Evolutionary conservation across 2,113 vertebrate genomes (phyloP).

Genomic region (Carollia perspicillata): DNA sequence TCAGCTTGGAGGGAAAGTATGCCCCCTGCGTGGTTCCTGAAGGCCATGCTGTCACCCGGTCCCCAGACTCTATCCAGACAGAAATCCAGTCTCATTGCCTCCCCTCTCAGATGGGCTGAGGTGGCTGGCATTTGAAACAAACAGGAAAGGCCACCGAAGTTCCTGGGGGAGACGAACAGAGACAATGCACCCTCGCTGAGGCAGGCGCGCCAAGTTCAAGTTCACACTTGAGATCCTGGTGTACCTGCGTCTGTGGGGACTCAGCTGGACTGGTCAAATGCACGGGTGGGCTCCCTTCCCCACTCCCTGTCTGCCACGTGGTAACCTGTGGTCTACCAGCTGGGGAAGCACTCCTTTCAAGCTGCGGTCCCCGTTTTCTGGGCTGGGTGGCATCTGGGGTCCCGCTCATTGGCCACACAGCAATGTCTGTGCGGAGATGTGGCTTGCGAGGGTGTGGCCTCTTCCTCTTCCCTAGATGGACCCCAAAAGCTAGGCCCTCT

Average conservation of each 20-base stretch:
- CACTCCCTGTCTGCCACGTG: not conserved
- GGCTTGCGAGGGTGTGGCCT: not conserved
- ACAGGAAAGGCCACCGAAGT: slow-evolving; percentile 27
- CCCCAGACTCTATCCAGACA: not conserved
- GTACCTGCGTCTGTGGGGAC: not conserved
- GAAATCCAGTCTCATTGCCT: not conserved
- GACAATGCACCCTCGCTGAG: not conserved
- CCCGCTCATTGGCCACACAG: not conserved
- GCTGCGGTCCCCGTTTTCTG: not conserved
- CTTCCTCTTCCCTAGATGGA: not conserved
- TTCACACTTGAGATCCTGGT: not conserved
- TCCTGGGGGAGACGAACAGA: slow-evolving; percentile 20
- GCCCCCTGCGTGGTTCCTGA: not conserved
- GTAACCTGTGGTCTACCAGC: not conserved
- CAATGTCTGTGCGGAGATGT: not conserved
- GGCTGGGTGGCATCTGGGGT: not conserved
- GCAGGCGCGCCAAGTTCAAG: not conserved
- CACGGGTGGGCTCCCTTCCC: not conserved
- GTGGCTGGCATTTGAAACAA: slow-evolving; percentile 42
- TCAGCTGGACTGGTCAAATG: not conserved
- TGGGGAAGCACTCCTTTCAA: not conserved
- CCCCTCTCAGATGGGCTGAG: not conserved
- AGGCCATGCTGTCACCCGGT: not conserved
- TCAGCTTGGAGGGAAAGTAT: not conserved
- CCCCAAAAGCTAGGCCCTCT: not conserved